Conservation (phyloP, 2,888 invertebrate genomes). For the Patella ulyssiponensis region DNA sequence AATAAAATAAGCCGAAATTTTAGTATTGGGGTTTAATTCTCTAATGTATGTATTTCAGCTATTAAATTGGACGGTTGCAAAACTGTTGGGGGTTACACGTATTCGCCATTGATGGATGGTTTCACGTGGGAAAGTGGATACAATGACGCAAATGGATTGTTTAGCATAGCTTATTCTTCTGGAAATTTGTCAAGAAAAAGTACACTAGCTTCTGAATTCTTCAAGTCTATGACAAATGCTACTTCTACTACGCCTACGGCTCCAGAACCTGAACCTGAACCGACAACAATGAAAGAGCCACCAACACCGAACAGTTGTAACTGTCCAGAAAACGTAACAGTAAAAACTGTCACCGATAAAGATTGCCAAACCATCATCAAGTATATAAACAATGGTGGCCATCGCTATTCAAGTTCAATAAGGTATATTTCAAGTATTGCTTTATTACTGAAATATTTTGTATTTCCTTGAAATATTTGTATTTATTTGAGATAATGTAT, state of each 20-base stretch:
- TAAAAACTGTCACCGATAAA: too few species aligned
- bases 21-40: too few species aligned
- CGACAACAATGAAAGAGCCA: neutral
- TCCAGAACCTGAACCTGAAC: neutral
- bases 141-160: neutral
- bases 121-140: neutral
- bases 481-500: too few species aligned
- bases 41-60: neutral
- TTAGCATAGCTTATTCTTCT: neutral
- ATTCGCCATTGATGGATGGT: neutral
- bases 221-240: neutral
- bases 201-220: neutral
- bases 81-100: neutral
- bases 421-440: too few species aligned
- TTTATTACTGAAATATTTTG: too few species aligned
- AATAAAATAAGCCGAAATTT: too few species aligned
- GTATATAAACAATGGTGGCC: too few species aligned
- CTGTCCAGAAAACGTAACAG: too few species aligned
- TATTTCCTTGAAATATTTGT: too few species aligned
- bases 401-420: too few species aligned
- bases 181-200: neutral
- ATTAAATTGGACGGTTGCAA: neutral
- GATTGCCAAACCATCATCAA: too few species aligned
- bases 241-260: neutral
- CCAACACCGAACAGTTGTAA: neutral